These are phyloP conservation scores for Andrena hattorfiana DNA, from an alignment of 2,888 invertebrate species.

Conservation along the genomic window DNA sequence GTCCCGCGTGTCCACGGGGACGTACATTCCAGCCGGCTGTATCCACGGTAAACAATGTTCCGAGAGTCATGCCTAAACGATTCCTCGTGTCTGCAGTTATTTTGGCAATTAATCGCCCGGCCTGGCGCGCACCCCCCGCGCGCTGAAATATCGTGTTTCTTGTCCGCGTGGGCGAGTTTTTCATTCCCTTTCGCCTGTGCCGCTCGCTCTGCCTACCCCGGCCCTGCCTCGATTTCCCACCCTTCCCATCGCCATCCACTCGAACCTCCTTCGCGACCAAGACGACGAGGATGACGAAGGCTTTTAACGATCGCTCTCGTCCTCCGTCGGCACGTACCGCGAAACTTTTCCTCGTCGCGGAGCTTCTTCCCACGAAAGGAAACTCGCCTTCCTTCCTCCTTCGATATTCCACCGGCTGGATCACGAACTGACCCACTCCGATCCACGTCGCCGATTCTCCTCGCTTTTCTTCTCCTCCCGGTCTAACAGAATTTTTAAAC, in stretches of 20 bases:
- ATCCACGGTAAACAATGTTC: constrained; percentile 75
- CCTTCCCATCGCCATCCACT: background rate
- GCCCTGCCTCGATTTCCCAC: background rate
- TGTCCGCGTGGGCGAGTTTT: constrained; percentile 35
- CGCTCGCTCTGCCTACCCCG: background rate
- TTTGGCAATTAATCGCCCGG: constrained; percentile 81
- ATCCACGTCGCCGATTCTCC: too few species aligned
- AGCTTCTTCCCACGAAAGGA: background rate
- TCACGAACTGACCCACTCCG: background rate
- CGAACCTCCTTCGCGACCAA: constrained; percentile 5
- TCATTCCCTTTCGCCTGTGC: constrained; percentile 33
- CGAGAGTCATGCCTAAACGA: constrained; percentile 78
- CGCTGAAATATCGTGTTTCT: constrained; percentile 59
- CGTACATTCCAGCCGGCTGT: constrained; percentile 71
- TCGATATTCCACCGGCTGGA: background rate
- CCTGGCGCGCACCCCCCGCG: constrained; percentile 30
- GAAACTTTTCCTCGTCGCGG: constrained; percentile 30
- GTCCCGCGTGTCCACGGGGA: constrained; percentile 74
- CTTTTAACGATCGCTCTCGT: constrained; percentile 59
- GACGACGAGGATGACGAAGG: constrained; percentile 43
- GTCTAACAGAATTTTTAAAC: background rate
- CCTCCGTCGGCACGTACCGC: constrained; percentile 40
- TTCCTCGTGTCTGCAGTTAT: constrained; percentile 82
- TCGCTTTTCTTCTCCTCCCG: background rate
- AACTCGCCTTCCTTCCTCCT: background rate